These are phyloP conservation scores for Limnephilus auricula DNA, from an alignment of 2,888 invertebrate genomes.

Conservation along the genomic window DNA sequence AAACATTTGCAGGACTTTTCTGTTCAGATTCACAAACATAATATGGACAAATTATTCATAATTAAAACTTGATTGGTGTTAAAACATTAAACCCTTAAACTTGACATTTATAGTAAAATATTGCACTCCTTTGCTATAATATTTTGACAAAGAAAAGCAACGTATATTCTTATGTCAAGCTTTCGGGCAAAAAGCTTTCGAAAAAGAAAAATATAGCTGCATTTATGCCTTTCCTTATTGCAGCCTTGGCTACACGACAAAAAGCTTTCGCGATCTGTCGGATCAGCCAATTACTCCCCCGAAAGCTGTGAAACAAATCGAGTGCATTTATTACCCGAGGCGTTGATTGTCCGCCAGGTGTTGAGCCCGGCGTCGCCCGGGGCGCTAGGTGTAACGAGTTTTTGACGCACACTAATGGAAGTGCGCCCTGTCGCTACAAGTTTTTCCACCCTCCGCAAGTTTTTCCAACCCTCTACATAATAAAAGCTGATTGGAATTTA, in stretches of 20 bases:
- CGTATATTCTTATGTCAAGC: too few relatives aligned
- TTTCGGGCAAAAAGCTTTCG: too few relatives aligned
- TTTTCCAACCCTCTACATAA: conserved; percentile 40
- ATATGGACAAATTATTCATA: neutral
- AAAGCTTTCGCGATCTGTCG: neutral
- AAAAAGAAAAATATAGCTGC: neutral
- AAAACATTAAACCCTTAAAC: neutral
- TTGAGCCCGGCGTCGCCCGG: conserved; percentile 48
- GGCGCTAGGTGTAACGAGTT: conserved; percentile 57
- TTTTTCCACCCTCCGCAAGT: neutral
- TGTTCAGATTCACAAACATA: neutral
- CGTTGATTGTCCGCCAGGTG: conserved; percentile 18
- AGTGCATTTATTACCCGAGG: conserved; percentile 6
- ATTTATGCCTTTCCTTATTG: neutral
- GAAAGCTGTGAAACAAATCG: conserved; percentile 1
- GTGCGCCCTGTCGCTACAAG: conserved; percentile 6
- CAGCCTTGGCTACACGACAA: neutral
- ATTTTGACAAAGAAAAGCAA: neutral
- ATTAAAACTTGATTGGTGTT: neutral
- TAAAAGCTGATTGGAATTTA: conserved; percentile 62
- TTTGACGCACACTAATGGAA: conserved; percentile 52
- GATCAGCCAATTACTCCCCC: neutral
- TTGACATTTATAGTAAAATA: neutral
- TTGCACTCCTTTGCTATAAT: neutral
- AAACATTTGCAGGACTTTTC: too few relatives aligned